Base-by-base conservation (phyloP, 1,140 invertebrate genomes). In the Palaemon carinicauda region DNA sequence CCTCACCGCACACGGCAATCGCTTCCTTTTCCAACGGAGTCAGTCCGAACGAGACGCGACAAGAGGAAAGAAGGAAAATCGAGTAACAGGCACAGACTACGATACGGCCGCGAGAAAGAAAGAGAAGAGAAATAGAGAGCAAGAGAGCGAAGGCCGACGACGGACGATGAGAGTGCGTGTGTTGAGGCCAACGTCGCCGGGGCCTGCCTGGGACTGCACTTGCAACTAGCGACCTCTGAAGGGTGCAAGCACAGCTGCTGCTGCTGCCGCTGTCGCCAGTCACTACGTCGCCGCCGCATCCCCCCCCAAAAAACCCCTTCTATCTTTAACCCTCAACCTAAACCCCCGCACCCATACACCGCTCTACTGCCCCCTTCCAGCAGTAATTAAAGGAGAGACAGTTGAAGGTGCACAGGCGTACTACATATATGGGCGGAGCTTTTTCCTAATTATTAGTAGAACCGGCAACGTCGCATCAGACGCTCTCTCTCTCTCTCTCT, bases 381-480 rank as follows among this genome's bases (percentile, higher is more conserved):
- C 65, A 69, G 65, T 69, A 69, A 69, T 69, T 69, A 69, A 69
- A 69, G 65, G 65, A 69, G 65, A 69, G 65, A 69, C 65, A 69
- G 29, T 27, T 69, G 65, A n/a, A 69, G 65, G 65, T 69, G 65
- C 65, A 69, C 65, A 69, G 65, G 65, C 65, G 65, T 69, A 69
- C 65, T 69, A 69, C 65, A 69, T 31, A 19, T 69, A 69, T 69
- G 65, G 65, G 65, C 65, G 65, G 65, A 69, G 65, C 65, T 69
- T 69, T 27, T 31, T 14, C 24, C 24, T 69, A 31, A 24, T 69
- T 27, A 31, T 69, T 14, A 31, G 24, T 24, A 69, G 65, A 69
- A 31, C 65, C 65, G 65, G 65, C 65, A 69, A 69, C 65, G 65
- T 31, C 65, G 65, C 65, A 69, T 69, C 65, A 69, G 65, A 69